Percentiles rank a stretch among this genome's conserved stretches.
These are phyloP conservation scores for Odontamblyopus lacepedii DNA, from an alignment of 2,797 vertebrate species.

Conservation along the genomic window DNA sequence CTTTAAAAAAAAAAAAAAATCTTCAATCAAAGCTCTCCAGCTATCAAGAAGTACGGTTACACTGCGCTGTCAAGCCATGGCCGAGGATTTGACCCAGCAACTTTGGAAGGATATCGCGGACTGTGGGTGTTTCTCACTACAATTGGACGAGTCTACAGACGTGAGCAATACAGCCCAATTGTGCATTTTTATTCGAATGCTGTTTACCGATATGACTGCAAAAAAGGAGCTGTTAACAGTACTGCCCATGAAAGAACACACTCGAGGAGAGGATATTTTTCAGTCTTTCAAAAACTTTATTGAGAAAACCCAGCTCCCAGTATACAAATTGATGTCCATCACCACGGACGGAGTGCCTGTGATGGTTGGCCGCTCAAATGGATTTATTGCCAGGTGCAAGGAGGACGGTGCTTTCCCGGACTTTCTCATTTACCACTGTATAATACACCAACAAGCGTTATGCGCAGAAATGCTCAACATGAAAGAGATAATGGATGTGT, in stretches of 20 bases:
- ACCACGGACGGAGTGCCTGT: neutral
- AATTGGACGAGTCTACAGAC: slow-evolving; percentile 14
- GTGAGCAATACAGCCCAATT: slow-evolving; percentile 4
- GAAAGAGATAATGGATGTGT: neutral
- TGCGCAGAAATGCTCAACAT: slow-evolving; percentile 27
- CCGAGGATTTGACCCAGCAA: slow-evolving; percentile 16
- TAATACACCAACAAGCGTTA: slow-evolving; percentile 14
- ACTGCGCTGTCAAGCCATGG: slow-evolving; percentile 5
- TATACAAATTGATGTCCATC: no score
- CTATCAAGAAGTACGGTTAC: no score
- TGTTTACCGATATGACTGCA: slow-evolving; percentile 18
- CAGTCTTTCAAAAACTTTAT: neutral
- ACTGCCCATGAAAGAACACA: slow-evolving; percentile 20
- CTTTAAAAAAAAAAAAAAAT: slow-evolving; percentile 24
- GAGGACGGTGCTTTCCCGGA: slow-evolving; percentile 1
- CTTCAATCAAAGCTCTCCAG: slow-evolving; percentile 12
- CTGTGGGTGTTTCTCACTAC: slow-evolving; percentile 28
- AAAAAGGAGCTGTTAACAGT: slow-evolving; percentile 31
- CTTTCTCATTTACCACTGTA: slow-evolving; percentile 1
- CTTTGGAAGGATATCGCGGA: slow-evolving; percentile 14
- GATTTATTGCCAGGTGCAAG: slow-evolving; percentile 31
- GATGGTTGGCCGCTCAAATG: slow-evolving; percentile 13
- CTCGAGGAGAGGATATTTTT: slow-evolving; percentile 15
- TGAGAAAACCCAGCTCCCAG: no score
- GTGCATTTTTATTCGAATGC: slow-evolving; percentile 20